Evolutionary conservation across 2,113 vertebrate genomes (phyloP), one percentile per base, ranked within the genome.

Genomic region (Sisor rabdophorus): DNA sequence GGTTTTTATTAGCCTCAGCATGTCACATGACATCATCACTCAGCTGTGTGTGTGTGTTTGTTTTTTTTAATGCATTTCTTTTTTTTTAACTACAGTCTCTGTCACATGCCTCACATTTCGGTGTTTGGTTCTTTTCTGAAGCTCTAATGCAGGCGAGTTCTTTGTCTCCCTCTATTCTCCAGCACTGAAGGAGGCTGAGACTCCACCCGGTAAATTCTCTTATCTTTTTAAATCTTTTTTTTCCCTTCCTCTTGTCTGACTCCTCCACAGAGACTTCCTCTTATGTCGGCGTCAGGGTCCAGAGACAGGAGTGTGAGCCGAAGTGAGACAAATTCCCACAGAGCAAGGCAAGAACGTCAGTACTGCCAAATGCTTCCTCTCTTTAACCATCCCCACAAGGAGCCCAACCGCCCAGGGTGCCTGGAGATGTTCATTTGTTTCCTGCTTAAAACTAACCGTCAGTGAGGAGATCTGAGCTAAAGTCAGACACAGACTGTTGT

Each of bases 331-430:
- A 77, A 77, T 48, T 17, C 64, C 74, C 36, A 55, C 36, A n/a
- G 74, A 76, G 60, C 64, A 40, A 68, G 64, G 50, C 53, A 48
- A 22, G n/a, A 68, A 44, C 40, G 64, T 59, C 63, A 69, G 40
- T 36, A 9, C 55, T 69, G 65, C 65, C 65, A 70, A 77, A 22
- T 10, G 4, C 28, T 16, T 47, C 19, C 24, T 76, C 32, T 73
- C 55, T 16, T 48, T 24, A 16, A 16, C 22, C 13, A 10, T 52
- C 19, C 72, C 65, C 75, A 30, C 1, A 40, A 60, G 55, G 13
- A 50, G 20, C 63, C 64, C 30, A 52, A 70, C 40, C 55, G 24
- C 65, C 24, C n/a, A 16, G 65, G 75, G 58, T n/a, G 24, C 22
- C 44, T 52, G 1, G 19, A 58, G 40, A 69, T 52, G 54, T 50